These are phyloP conservation scores for Malurus cyaneus DNA, from an alignment of 2,113 vertebrate genomes.

Conservation along the genomic window DNA sequence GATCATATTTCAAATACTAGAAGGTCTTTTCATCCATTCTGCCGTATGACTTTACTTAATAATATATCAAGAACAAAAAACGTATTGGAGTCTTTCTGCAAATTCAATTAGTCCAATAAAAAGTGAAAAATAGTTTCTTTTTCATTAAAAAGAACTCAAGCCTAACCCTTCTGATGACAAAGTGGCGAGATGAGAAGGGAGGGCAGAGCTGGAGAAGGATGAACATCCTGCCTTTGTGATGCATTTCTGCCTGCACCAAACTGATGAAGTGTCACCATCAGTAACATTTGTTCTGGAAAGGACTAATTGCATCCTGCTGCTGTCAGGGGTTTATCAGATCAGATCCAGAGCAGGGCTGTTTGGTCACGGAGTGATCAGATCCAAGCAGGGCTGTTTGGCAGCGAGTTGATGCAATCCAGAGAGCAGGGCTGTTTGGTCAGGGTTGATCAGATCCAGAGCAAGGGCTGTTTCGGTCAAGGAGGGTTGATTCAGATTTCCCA, in stretches of 20 bases:
- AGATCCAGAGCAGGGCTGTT: background rate
- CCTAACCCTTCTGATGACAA: conserved; percentile 55
- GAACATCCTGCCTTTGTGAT: conserved; percentile 44
- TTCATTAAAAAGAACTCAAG: conserved; percentile 71
- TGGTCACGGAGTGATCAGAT: conserved; percentile 2
- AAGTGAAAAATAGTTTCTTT: conserved; percentile 76
- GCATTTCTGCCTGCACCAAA: conserved; percentile 1
- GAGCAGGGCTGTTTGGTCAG: background rate
- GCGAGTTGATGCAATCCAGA: too few species aligned
- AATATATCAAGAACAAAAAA: conserved; percentile 73
- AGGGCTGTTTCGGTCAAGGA: too few species aligned
- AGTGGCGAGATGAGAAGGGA: conserved; percentile 2
- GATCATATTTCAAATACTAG: conserved; percentile 70
- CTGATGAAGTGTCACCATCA: conserved; percentile 31
- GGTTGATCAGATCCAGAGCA: conserved; percentile 18
- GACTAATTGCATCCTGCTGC: conserved; percentile 38
- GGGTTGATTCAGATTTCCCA: too few species aligned
- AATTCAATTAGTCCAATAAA: conserved; percentile 80
- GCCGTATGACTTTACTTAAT: conserved; percentile 64
- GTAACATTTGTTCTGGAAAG: conserved; percentile 45
- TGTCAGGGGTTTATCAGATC: conserved; percentile 11
- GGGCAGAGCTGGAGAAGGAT: background rate
- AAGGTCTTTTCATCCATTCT: conserved; percentile 73
- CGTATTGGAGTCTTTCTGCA: conserved; percentile 70
- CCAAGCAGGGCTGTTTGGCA: background rate